Evolutionary conservation across 2,113 vertebrate genomes (phyloP).

Genomic region (Microtus oregoni): DNA sequence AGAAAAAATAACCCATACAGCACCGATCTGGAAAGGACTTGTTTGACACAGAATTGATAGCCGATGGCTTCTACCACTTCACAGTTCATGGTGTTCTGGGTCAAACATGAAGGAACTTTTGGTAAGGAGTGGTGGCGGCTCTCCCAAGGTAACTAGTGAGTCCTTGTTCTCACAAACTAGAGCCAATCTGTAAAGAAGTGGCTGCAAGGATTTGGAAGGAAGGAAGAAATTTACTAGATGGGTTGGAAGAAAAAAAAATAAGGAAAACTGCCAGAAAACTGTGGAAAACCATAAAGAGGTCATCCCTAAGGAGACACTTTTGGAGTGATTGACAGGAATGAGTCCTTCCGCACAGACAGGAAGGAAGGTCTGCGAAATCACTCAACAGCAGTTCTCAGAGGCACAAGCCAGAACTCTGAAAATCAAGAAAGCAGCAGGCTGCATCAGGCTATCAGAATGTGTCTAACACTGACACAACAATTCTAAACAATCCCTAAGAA

Average conservation of each 20-base stretch:
- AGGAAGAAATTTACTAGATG: background rate
- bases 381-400: background rate
- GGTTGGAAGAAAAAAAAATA: background rate
- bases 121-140: rapidly evolving
- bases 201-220: background rate
- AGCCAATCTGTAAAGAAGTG: background rate
- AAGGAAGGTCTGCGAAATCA: background rate
- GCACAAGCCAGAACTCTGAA: background rate
- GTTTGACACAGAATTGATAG: background rate
- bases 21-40: background rate
- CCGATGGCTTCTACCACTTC: background rate
- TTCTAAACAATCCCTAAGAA: background rate
- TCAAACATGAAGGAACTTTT: background rate
- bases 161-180: background rate
- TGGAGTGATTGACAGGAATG: background rate
- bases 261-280: background rate
- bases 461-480: background rate
- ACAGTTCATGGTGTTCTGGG: rapidly evolving
- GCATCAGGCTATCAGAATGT: background rate
- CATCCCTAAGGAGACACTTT: background rate
- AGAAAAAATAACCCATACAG: background rate
- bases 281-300: background rate
- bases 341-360: background rate
- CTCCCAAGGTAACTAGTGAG: background rate
- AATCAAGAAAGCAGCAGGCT: background rate